Evolutionary conservation across 2,797 vertebrate species (phyloP).

Genomic region (Gambusia yucatana): DNA sequence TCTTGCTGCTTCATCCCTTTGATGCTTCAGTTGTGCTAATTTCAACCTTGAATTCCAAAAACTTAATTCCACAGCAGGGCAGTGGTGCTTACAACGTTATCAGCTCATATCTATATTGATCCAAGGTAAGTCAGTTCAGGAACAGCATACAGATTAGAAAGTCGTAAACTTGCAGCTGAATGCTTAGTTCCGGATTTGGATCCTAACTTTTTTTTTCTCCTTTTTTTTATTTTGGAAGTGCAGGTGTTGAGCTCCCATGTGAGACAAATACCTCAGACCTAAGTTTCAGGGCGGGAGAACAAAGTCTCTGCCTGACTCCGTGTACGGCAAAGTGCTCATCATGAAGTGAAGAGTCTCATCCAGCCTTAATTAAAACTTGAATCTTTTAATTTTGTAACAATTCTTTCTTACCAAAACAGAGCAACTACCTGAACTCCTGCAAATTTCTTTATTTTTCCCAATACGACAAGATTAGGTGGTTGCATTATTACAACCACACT

Average conservation of each 20-base stretch:
- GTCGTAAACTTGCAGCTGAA: not conserved
- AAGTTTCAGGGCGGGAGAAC: constrained; percentile 44
- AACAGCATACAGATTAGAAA: constrained; percentile 14
- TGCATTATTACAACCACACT: not conserved
- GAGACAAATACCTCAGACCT: constrained; percentile 54
- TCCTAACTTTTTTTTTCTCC: not conserved
- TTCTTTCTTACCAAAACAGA: not conserved
- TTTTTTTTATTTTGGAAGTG: constrained; percentile 14
- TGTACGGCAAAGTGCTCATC: constrained; percentile 38
- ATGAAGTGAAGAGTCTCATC: constrained; percentile 46
- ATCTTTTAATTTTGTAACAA: not conserved
- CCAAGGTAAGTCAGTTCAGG: constrained; percentile 27
- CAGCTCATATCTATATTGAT: constrained; percentile 46
- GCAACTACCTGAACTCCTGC: not conserved
- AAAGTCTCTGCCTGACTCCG: constrained; percentile 31
- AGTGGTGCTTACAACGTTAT: constrained; percentile 47
- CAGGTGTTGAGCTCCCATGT: constrained; percentile 26
- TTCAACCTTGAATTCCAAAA: constrained; percentile 68
- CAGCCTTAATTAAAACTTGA: not conserved
- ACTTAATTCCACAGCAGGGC: constrained; percentile 54
- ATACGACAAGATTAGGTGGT: not conserved
- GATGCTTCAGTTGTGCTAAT: constrained; percentile 54
- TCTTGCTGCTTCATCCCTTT: constrained; percentile 43
- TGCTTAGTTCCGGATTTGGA: not conserved
- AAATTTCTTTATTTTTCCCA: not conserved